phyloP scores from a whole-genome alignment of 1,140 invertebrate species.

The Eubasilissa regina region DNA sequence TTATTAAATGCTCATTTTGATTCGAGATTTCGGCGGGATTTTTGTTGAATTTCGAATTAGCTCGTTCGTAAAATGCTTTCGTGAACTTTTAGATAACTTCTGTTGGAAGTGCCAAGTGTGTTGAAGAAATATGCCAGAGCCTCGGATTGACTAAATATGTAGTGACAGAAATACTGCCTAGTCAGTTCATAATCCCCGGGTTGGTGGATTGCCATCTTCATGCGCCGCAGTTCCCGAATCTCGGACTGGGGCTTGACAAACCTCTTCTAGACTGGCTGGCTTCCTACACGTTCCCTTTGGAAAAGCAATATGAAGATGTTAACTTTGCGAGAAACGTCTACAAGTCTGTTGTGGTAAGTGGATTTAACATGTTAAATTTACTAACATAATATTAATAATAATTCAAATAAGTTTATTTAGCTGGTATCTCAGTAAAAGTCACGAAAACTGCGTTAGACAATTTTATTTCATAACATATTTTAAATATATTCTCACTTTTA shows the following conservation, averaged over 20 bases:
- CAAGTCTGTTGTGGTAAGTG: constrained; percentile 84
- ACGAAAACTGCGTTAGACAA: neutral
- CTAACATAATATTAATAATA: neutral
- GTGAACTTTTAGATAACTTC: constrained; percentile 62
- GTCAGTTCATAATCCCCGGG: constrained; percentile 88
- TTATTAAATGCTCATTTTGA: neutral
- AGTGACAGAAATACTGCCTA: constrained; percentile 66
- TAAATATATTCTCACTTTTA: neutral
- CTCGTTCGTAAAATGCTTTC: neutral
- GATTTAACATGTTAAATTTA: constrained; percentile 36
- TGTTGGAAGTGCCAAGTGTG: constrained; percentile 61
- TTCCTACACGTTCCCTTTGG: constrained; percentile 90
- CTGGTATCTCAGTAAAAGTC: neutral
- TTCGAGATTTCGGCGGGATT: constrained; percentile 11
- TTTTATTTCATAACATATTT: neutral
- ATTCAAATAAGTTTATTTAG: neutral
- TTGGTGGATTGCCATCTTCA: constrained; percentile 93
- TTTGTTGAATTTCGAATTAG: constrained; percentile 4
- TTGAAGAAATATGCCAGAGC: constrained; percentile 56
- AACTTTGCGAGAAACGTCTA: constrained; percentile 83
- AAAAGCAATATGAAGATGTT: constrained; percentile 80
- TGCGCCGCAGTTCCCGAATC: constrained; percentile 89
- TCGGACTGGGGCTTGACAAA: constrained; percentile 85
- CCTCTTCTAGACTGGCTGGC: constrained; percentile 88
- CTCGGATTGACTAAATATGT: constrained; percentile 60